Base-by-base conservation (phyloP, 2,888 invertebrate genomes). In the Microctonus aethiopoides region DNA sequence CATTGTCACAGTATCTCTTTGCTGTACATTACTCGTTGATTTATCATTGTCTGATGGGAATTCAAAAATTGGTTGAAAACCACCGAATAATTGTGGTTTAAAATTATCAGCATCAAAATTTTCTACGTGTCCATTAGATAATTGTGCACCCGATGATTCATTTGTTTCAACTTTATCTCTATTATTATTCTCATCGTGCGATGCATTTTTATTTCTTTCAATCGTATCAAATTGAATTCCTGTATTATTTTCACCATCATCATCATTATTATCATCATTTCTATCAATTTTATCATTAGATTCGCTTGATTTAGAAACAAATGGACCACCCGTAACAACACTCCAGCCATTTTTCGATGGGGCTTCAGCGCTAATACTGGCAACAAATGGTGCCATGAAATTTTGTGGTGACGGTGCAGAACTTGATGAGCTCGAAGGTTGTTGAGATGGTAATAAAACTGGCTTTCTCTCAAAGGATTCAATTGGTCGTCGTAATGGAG, bases 361-460 rank as follows among this genome's bases (percentile, higher is more conserved):
- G 0, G 89, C 87, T 71, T 89, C 91, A 1, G 91, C 86, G 69
- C 89, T 91, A 0, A 90, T 87, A 77, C 92, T 92, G 0, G 92
- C 92, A 57, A 91, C 90, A 77, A 92, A 92, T 0, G 92, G 92
- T 0, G 92, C 92, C 88, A 91, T 90, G 76, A 92, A 92, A 73
- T 90, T 90, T 72, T 88, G 86, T 4, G 88, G 89, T 76, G 85
- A 86, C 4, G 88, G 87, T 1, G 87, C 85, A 4, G 87, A 86
- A 11, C 83, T 84, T 2, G 84, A 81, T 0, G 84, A 86, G 70
- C 83, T 86, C 7, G 83, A 84, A 0, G 84, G 84, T 54, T 86
- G 86, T 24, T 84, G 86, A 1, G 85, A 85, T 0, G 86, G 86
- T 7, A 85, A 65, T 0, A 85, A 73, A 4, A 86, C 73, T 0